phyloP scores from a whole-genome alignment of 2,797 vertebrate genomes.

The Erithacus rubecula region DNA sequence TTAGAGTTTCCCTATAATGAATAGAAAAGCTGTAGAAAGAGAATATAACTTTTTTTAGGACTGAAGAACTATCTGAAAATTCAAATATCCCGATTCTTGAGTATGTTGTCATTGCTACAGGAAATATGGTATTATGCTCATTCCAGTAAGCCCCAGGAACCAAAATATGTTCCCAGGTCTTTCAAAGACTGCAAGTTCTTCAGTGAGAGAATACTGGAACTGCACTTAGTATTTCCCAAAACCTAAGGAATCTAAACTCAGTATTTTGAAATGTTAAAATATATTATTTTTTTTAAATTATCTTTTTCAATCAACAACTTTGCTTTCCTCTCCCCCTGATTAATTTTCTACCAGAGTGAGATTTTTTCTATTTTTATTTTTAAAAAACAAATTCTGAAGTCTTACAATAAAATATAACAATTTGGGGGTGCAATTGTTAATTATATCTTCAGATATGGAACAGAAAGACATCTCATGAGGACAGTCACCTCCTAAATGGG shows the following conservation, averaged over 20 bases:
- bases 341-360: neutral
- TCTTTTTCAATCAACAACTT: neutral
- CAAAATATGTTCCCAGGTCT: neutral
- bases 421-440: neutral
- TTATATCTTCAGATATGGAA: neutral
- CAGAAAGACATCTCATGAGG: too few species aligned
- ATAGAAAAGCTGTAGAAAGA: neutral
- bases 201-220: neutral
- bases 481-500: neutral
- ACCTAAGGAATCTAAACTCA: neutral
- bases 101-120: neutral
- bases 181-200: neutral
- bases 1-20: neutral
- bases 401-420: neutral
- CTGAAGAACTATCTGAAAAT: neutral
- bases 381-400: neutral
- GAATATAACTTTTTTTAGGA: neutral
- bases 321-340: neutral
- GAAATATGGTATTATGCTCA: neutral
- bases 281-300: rapidly evolving
- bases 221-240: neutral
- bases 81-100: neutral
- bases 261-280: neutral
- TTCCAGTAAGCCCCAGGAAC: neutral
- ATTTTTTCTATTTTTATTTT: neutral